Evolutionary conservation across 1,140 invertebrate genomes (phyloP).

Genomic region (Drosophila virilis): DNA sequence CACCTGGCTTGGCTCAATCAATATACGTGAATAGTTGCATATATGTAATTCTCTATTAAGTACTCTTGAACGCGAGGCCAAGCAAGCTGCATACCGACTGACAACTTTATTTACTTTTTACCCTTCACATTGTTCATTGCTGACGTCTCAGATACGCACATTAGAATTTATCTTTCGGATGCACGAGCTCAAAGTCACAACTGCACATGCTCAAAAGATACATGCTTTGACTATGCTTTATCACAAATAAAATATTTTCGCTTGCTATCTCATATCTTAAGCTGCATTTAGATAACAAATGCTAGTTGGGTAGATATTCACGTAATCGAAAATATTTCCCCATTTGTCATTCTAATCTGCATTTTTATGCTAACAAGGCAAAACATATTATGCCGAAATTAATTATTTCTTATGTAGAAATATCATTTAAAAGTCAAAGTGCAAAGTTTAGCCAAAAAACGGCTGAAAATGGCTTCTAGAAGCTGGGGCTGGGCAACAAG

Average conservation of each 20-base stretch:
- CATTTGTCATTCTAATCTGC: not conserved
- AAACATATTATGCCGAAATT: no score
- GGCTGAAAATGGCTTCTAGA: no score
- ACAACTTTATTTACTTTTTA: conserved; percentile 1
- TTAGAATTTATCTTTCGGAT: not conserved
- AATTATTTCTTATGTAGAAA: not conserved
- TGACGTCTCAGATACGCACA: not conserved
- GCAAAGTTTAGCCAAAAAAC: not conserved
- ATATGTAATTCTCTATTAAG: not conserved
- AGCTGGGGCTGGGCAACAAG: no score
- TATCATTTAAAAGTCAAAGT: not conserved
- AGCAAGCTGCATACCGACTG: no score
- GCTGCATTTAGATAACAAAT: no score
- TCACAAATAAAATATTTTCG: not conserved
- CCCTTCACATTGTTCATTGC: not conserved
- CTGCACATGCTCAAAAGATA: no score
- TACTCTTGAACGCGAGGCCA: not conserved
- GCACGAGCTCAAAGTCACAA: no score
- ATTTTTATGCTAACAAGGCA: not conserved
- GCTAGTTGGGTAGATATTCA: no score
- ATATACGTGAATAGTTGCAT: not conserved
- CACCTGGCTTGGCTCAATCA: not conserved
- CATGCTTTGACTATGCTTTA: no score
- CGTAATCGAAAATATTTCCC: not conserved
- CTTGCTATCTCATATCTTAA: no score